These are phyloP conservation scores for Tachina grossa DNA, from an alignment of 2,888 invertebrate genomes.

Conservation along the genomic window DNA sequence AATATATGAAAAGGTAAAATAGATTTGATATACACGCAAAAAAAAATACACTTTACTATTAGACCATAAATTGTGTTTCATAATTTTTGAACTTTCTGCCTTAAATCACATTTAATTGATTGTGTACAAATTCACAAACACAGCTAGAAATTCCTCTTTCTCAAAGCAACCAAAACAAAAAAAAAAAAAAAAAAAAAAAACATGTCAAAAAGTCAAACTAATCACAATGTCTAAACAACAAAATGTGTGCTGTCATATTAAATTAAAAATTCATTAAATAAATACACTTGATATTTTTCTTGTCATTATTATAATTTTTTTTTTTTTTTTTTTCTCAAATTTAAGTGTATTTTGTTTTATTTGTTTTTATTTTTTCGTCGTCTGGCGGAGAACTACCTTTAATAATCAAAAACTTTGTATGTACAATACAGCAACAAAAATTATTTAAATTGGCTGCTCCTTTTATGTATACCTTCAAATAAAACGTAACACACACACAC, in stretches of 20 bases:
- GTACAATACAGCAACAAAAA: background rate
- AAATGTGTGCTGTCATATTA: constrained; percentile 64
- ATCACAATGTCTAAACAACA: constrained; percentile 51
- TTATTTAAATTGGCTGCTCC: constrained; percentile 69
- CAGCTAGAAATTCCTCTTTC: background rate
- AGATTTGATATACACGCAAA: too few species aligned
- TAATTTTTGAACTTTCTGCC: background rate
- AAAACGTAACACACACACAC: constrained; percentile 10
- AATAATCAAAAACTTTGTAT: constrained; percentile 21
- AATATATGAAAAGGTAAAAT: too few species aligned
- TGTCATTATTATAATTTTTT: background rate
- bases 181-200: constrained; percentile 1
- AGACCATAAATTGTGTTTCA: too few species aligned
- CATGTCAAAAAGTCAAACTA: constrained; percentile 60
- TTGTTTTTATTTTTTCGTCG: constrained; percentile 21
- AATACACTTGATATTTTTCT: constrained; percentile 43
- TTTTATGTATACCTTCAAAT: constrained; percentile 29
- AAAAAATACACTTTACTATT: too few species aligned
- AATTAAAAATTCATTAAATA: constrained; percentile 70
- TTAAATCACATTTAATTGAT: constrained; percentile 23
- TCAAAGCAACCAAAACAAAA: background rate
- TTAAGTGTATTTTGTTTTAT: constrained; percentile 31
- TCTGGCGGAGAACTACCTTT: constrained; percentile 46
- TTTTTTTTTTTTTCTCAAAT: background rate
- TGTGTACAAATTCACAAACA: constrained; percentile 28